A percentile compares a stretch with the other conserved stretches of the same genome.
phyloP scores from a whole-genome alignment of 1,140 invertebrate genomes.

The Amphibalanus amphitrite region DNA sequence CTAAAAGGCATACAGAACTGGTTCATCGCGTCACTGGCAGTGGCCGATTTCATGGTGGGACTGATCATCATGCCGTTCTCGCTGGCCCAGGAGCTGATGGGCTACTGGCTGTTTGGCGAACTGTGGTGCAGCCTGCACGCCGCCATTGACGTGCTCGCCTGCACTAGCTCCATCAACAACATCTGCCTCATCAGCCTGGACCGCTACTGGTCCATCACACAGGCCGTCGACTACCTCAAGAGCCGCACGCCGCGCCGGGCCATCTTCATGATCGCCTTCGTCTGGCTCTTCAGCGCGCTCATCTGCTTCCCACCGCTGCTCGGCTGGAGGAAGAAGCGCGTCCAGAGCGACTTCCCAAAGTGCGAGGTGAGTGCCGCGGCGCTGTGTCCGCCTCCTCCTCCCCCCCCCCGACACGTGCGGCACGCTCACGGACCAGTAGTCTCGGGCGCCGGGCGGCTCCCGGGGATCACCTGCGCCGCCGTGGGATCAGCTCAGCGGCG shows the following conservation, averaged over 20 bases:
- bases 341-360: slow-evolving; percentile 15
- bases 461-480: too few species aligned
- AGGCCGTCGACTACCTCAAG: slow-evolving; percentile 87
- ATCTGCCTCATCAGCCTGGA: slow-evolving; percentile 86
- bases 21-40: slow-evolving; percentile 91
- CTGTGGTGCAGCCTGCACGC: slow-evolving; percentile 89
- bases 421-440: too few species aligned
- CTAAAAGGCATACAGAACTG: slow-evolving; percentile 94
- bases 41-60: slow-evolving; percentile 88
- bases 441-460: too few species aligned
- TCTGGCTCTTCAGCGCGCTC: slow-evolving; percentile 84
- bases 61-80: slow-evolving; percentile 95
- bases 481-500: too few species aligned
- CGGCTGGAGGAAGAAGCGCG: slow-evolving; percentile 63
- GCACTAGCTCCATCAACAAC: slow-evolving; percentile 92
- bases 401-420: too few species aligned
- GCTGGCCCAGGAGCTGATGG: slow-evolving; percentile 82
- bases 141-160: slow-evolving; percentile 88
- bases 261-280: slow-evolving; percentile 79
- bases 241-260: slow-evolving; percentile 79
- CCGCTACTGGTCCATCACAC: slow-evolving; percentile 93
- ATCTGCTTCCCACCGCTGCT: slow-evolving; percentile 91
- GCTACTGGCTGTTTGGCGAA: slow-evolving; percentile 88
- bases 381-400: too few species aligned
- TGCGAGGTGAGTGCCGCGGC: slow-evolving; percentile 16